phyloP scores from a whole-genome alignment of 2,113 vertebrate species.

The Ochotona curzoniae region DNA sequence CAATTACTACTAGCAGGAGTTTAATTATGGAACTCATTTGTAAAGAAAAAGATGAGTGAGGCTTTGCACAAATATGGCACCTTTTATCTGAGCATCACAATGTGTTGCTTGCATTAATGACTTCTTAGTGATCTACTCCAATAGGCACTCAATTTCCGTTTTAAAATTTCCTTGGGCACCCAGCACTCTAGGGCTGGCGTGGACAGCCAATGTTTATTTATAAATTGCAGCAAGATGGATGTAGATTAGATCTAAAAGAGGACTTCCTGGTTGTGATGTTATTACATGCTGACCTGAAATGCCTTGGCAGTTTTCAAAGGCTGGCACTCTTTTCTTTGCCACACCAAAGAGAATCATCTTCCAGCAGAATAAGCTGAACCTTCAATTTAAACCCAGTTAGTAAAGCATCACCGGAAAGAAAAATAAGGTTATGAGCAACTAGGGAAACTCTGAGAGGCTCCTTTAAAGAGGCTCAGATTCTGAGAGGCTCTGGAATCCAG shows the following conservation, averaged over 20 bases:
- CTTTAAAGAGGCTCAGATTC: too few species aligned
- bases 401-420: conserved; percentile 37
- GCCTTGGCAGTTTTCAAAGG: conserved; percentile 44
- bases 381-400: neutral
- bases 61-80: neutral
- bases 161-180: conserved; percentile 26
- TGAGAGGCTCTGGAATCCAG: neutral
- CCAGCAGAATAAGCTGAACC: neutral
- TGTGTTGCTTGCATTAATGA: conserved; percentile 34
- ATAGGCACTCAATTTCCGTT: conserved; percentile 47
- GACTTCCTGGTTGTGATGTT: conserved; percentile 68
- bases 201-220: conserved; percentile 66
- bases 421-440: neutral
- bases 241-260: conserved; percentile 69
- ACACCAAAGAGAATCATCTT: neutral
- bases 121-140: neutral
- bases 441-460: conserved; percentile 15
- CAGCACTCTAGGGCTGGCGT: neutral
- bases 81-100: conserved; percentile 61
- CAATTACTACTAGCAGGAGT: conserved; percentile 61
- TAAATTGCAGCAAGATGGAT: conserved; percentile 41
- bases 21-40: conserved; percentile 66
- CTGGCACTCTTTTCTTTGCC: neutral
- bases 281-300: conserved; percentile 51
- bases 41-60: neutral